These are phyloP conservation scores for Sula dactylatra DNA, from an alignment of 2,113 vertebrate species.

Conservation along the genomic window DNA sequence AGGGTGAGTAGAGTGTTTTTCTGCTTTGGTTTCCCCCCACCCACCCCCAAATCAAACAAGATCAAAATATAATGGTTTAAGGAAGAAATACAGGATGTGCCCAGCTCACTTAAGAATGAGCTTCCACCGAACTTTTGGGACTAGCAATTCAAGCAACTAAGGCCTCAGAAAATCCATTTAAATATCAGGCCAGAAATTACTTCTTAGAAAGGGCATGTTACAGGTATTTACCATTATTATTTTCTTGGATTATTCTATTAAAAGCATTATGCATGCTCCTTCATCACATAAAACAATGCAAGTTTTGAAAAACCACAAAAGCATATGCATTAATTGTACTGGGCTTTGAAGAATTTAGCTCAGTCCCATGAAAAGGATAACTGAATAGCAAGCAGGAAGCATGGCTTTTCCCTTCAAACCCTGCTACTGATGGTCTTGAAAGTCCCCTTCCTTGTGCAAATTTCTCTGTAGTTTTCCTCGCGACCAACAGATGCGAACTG, in stretches of 20 bases:
- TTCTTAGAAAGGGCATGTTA: not conserved
- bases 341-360: not conserved
- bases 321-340: not conserved
- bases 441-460: not conserved
- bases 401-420: not conserved
- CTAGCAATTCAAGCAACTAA: not conserved
- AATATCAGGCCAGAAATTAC: not conserved
- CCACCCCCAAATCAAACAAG: not conserved
- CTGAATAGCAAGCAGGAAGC: not conserved
- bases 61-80: not conserved
- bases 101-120: not conserved
- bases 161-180: not conserved
- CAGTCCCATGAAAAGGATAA: not conserved
- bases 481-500: not conserved
- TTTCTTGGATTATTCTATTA: not conserved
- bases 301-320: not conserved
- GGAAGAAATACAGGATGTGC: not conserved
- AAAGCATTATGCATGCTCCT: not conserved
- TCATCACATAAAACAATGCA: not conserved
- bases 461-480: not conserved
- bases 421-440: not conserved
- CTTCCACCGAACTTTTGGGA: not conserved
- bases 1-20: not conserved
- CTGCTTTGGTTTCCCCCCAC: not conserved
- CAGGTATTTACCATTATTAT: not conserved